Percentiles rank a stretch among this genome's conserved stretches.
These are phyloP conservation scores for Yponomeuta sedellus DNA, from an alignment of 2,888 invertebrate species.

Conservation along the genomic window DNA sequence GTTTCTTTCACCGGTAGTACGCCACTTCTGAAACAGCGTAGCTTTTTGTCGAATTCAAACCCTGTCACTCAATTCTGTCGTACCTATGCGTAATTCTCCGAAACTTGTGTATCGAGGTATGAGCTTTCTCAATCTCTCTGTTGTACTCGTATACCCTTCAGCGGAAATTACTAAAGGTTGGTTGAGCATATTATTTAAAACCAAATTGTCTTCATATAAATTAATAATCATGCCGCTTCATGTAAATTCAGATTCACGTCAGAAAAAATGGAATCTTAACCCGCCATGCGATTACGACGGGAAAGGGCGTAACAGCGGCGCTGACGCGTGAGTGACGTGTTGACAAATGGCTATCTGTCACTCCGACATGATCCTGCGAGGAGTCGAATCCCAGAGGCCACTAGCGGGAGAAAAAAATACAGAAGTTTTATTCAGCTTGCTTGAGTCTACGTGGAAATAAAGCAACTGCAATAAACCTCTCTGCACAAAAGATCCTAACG, in stretches of 20 bases:
- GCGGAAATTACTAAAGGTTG: too few relatives aligned
- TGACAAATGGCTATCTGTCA: conserved; percentile 58
- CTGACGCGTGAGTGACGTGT: conserved; percentile 57
- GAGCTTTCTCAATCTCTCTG: too few relatives aligned
- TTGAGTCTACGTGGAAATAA: background rate
- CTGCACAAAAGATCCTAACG: too few relatives aligned
- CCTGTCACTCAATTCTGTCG: conserved; percentile 6
- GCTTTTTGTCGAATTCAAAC: background rate
- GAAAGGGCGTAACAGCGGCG: conserved; percentile 57
- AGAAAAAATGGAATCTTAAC: conserved; percentile 15
- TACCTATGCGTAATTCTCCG: conserved; percentile 13
- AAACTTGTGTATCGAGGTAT: too few relatives aligned
- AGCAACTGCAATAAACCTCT: background rate
- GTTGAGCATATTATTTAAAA: too few relatives aligned
- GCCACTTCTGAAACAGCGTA: background rate
- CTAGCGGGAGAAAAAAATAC: background rate
- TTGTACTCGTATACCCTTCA: too few relatives aligned
- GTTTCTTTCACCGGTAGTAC: conserved; percentile 8
- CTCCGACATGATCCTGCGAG: conserved; percentile 9
- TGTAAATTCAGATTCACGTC: background rate
- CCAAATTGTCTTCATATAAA: background rate
- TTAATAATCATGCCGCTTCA: background rate
- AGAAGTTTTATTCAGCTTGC: background rate
- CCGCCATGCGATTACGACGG: conserved; percentile 43
- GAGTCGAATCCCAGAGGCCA: background rate